A percentile compares a stretch with the other conserved stretches of the same genome.
Conservation (phyloP, 2,113 vertebrate genomes). For the Gopherus flavomarginatus region DNA sequence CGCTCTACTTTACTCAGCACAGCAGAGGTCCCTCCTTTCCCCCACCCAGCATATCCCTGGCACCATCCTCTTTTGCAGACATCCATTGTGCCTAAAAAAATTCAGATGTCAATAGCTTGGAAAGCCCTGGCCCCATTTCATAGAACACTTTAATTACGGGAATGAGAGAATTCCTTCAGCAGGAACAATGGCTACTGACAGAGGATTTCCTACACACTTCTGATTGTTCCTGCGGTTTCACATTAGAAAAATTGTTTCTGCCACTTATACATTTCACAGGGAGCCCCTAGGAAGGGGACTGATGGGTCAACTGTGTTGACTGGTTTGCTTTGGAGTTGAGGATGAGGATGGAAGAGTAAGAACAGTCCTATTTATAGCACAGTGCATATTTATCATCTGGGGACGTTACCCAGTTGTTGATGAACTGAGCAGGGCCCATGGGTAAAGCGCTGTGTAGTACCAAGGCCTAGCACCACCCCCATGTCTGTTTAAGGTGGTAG, state of each 20-base stretch:
- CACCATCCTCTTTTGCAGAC: background rate
- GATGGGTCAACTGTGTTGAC: background rate
- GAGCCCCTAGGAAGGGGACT: background rate
- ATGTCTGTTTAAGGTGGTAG: too few relatives aligned
- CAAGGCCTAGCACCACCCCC: background rate
- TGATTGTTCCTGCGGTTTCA: accelerated
- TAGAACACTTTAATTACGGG: background rate
- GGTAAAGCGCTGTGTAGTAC: background rate
- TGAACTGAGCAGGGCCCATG: background rate
- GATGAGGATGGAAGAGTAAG: background rate
- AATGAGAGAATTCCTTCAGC: background rate
- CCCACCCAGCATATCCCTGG: background rate
- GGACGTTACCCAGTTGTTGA: background rate
- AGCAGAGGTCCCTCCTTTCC: background rate
- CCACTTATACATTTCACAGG: background rate
- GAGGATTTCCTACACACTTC: background rate
- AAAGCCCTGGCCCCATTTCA: background rate
- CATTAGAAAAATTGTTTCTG: background rate
- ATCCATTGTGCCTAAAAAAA: background rate
- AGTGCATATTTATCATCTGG: background rate
- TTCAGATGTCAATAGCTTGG: background rate
- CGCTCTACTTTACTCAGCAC: background rate
- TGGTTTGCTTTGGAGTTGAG: background rate
- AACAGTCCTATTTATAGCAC: background rate
- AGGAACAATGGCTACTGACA: background rate